Evolutionary conservation across 2,113 vertebrate species (phyloP).

Genomic region (Antennarius striatus): DNA sequence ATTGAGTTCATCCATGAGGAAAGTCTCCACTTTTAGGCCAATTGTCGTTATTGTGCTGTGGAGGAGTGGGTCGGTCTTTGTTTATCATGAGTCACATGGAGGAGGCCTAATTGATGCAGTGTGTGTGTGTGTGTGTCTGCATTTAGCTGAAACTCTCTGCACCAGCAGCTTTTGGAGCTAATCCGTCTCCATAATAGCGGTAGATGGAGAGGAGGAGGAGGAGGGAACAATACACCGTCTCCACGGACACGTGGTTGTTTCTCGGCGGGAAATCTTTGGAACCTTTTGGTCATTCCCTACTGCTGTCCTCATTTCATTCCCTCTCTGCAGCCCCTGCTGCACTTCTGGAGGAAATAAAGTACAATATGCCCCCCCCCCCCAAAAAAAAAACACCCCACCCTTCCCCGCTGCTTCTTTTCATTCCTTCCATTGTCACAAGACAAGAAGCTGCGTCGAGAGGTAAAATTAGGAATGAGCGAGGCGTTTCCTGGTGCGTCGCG

Average conservation of each 20-base stretch:
- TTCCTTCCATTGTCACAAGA: slow-evolving; percentile 80
- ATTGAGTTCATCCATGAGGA: background rate
- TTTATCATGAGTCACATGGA: slow-evolving; percentile 48
- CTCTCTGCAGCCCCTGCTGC: slow-evolving; percentile 40
- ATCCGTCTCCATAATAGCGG: slow-evolving; percentile 65
- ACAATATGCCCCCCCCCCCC: slow-evolving; percentile 59
- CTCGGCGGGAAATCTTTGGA: slow-evolving; percentile 54
- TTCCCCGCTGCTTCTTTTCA: slow-evolving; percentile 46
- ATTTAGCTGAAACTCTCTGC: slow-evolving; percentile 34
- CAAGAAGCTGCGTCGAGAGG: slow-evolving; percentile 62
- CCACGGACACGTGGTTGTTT: slow-evolving; percentile 56
- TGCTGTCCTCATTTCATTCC: slow-evolving; percentile 42
- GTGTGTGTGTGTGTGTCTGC: slow-evolving; percentile 28
- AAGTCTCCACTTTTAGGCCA: slow-evolving; percentile 39
- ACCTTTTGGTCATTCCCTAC: slow-evolving; percentile 42
- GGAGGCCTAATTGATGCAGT: slow-evolving; percentile 37
- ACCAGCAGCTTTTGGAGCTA: slow-evolving; percentile 62
- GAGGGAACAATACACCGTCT: slow-evolving; percentile 63
- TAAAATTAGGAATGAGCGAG: slow-evolving; percentile 59
- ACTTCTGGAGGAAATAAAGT: slow-evolving; percentile 70
- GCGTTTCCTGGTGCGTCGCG: slow-evolving; percentile 56
- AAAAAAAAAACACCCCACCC: slow-evolving; percentile 67
- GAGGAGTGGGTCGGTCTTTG: slow-evolving; percentile 22
- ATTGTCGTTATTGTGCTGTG: slow-evolving; percentile 41
- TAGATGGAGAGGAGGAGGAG: slow-evolving; percentile 26